These are phyloP conservation scores for Drosophila grimshawi DNA, from an alignment of 1,140 invertebrate species.

Conservation along the genomic window DNA sequence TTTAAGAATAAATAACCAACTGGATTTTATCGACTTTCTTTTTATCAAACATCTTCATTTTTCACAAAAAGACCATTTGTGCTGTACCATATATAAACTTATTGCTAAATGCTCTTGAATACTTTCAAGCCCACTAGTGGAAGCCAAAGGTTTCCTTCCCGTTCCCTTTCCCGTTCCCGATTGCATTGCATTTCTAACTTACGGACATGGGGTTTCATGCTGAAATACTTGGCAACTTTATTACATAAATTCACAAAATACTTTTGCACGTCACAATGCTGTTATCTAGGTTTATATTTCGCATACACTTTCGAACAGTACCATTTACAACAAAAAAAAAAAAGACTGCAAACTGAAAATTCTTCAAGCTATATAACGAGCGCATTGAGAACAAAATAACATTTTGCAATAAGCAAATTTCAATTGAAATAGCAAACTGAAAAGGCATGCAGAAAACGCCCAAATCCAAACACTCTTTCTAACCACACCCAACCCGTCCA, in stretches of 20 bases:
- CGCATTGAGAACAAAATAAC: constrained; percentile 52
- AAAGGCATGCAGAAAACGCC: constrained; percentile 48
- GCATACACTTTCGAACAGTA: constrained; percentile 28
- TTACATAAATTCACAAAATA: constrained; percentile 72
- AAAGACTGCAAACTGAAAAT: constrained; percentile 38
- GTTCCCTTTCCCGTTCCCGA: constrained; percentile 5
- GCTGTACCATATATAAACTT: not conserved
- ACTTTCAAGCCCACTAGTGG: constrained; percentile 10
- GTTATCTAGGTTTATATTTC: constrained; percentile 43
- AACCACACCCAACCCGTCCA: constrained; percentile 8
- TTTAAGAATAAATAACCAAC: no score
- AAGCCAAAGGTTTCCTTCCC: not conserved
- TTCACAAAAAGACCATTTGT: not conserved
- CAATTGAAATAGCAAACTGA: constrained; percentile 72
- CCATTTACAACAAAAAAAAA: constrained; percentile 3
- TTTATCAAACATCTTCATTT: not conserved
- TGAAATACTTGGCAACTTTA: constrained; percentile 66
- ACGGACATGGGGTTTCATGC: not conserved
- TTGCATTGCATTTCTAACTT: not conserved
- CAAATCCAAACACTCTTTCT: not conserved
- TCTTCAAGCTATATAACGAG: constrained; percentile 54
- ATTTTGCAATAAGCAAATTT: constrained; percentile 76
- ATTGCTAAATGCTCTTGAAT: constrained; percentile 22
- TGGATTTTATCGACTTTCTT: not conserved
- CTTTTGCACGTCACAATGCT: constrained; percentile 51